Evolutionary conservation across 53 echinoderm and acorn worm species (phyloP).

Genomic region (Echinarachnius parma): DNA sequence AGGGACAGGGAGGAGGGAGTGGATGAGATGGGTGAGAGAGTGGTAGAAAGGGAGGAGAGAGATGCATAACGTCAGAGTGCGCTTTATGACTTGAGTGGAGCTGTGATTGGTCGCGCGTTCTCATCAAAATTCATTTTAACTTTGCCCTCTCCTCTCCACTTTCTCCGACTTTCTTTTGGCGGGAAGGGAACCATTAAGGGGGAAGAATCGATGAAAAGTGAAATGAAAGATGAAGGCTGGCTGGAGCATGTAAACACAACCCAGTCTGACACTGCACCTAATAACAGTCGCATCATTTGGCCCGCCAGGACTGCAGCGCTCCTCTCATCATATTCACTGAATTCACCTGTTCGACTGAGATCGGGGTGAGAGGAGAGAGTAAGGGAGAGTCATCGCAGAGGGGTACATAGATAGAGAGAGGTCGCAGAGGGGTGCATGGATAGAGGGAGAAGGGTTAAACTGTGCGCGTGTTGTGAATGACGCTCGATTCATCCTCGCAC

Average conservation of each 20-base stretch:
- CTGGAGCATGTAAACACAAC: conserved; percentile 30
- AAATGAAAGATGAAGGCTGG: conserved; percentile 39
- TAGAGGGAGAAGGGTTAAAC: neutral
- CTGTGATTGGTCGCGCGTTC: conserved; percentile 26
- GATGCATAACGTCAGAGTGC: conserved; percentile 11
- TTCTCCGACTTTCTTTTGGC: neutral
- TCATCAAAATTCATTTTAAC: conserved; percentile 45
- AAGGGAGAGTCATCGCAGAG: neutral
- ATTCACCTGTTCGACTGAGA: neutral
- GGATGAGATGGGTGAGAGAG: too few species aligned
- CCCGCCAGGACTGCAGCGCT: neutral
- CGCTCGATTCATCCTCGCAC: conserved; percentile 32
- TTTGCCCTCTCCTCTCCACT: conserved; percentile 3
- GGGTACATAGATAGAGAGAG: conserved; percentile 2
- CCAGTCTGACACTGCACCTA: conserved; percentile 26
- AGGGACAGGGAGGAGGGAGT: too few species aligned
- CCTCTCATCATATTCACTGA: neutral
- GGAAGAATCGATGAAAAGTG: conserved; percentile 19
- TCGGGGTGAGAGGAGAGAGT: neutral
- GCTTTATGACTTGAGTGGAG: conserved; percentile 13
- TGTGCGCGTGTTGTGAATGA: conserved; percentile 31
- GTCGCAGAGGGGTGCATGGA: neutral
- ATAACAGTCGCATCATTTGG: conserved; percentile 10
- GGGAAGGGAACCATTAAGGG: neutral
- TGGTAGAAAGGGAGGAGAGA: too few species aligned